Base-by-base conservation (phyloP, 2,797 vertebrate genomes). In the Gouania willdenowi region DNA sequence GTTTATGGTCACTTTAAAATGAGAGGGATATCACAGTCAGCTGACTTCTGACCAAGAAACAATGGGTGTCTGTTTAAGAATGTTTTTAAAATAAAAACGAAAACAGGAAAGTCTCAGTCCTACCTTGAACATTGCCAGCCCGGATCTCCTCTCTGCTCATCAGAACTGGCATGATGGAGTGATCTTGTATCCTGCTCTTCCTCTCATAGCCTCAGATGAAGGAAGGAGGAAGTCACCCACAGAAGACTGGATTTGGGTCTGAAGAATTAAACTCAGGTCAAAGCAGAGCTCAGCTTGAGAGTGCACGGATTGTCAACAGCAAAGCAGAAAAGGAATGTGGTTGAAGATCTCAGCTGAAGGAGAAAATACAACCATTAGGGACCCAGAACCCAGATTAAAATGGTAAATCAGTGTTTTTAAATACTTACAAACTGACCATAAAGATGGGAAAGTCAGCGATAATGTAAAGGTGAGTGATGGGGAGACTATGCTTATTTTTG, bases 111-210 rank as follows among this genome's bases (percentile, higher is more conserved):
- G 49, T 45, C 14, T 3, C 4, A 12, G 33, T 33, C 88, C 68
- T 89, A 91, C 89, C 89, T 91, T 90, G 85, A 86, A 87, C 87
- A 89, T 89, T 87, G 87, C 84, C 89, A 89, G 88, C 85, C 87
- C 80, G 72, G 87, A 86, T 91, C 80, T 85, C 81, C 83, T 80
- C 79, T 75, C 82, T 78, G 50, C 77, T 88, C 81, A 85, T 91
- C 89, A 91, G 86, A 87, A 83, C 81, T 85, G 87, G 88, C 89
- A 91, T 91, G 88, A 81, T 91, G 88, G 83, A 88, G 84, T 86
- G 77, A 84, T 82, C 87, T 87, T 85, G 78, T 63, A 60, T 72
- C 67, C 71, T 33, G 76, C 79, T 87, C 87, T 84, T 86, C 87
- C 89, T 88, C 84, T 91, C 89, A 91, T 91, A 89, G 85, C 89